Percentiles rank a stretch among this genome's conserved stretches.
phyloP scores from a whole-genome alignment of 2,797 vertebrate species.

The Mormyrus hasselquistii region DNA sequence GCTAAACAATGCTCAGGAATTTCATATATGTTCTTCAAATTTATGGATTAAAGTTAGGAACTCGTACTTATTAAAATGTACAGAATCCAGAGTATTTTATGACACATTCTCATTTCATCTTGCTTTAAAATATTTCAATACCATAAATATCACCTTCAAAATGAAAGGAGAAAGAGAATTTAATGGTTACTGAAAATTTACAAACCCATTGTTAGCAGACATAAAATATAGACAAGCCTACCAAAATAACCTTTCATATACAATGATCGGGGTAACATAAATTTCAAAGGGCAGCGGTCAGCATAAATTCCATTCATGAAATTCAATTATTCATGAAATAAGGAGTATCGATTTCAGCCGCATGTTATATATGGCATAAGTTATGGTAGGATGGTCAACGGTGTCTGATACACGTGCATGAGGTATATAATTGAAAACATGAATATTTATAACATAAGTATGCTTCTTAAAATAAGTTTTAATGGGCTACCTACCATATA shows the following conservation, averaged over 20 bases:
- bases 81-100: not conserved
- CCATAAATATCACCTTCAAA: constrained; percentile 55
- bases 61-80: not conserved
- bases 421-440: constrained; percentile 7
- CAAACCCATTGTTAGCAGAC: constrained; percentile 50
- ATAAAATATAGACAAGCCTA: constrained; percentile 40
- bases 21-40: not conserved
- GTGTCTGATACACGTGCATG: not conserved
- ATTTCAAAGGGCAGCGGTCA: constrained; percentile 49
- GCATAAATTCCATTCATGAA: constrained; percentile 44
- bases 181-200: constrained; percentile 46
- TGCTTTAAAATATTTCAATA: constrained; percentile 41
- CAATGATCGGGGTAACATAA: constrained; percentile 27
- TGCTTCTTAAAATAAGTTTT: not conserved
- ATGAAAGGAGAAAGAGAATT: constrained; percentile 47
- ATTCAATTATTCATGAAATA: constrained; percentile 34
- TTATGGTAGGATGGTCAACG: not conserved
- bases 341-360: not conserved
- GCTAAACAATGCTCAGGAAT: not conserved
- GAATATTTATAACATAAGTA: constrained; percentile 6
- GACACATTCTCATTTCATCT: not conserved
- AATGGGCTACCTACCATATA: not conserved
- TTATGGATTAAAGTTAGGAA: not conserved
- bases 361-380: not conserved
- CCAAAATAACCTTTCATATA: constrained; percentile 31